Evolutionary conservation across 2,797 vertebrate genomes (phyloP).

Genomic region (Schizopygopsis malacanthus): DNA sequence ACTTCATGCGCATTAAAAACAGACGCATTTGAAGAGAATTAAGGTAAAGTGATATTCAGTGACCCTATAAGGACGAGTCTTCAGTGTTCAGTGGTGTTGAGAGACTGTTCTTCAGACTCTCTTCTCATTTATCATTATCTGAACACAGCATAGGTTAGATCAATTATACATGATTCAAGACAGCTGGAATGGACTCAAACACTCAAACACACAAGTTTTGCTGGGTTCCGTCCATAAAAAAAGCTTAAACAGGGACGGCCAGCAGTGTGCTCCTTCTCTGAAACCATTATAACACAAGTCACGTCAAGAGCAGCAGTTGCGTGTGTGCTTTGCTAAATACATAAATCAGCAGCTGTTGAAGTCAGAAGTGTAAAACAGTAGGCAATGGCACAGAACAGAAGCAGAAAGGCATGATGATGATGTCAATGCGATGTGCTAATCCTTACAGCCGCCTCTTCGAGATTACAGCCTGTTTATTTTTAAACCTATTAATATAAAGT

Average conservation of each 20-base stretch:
- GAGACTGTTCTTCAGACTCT: background rate
- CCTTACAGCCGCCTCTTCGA: conserved; percentile 1
- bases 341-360: conserved; percentile 50
- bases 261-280: conserved; percentile 5
- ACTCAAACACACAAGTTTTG: background rate
- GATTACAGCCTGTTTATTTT: conserved; percentile 42
- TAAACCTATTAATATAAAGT: conserved; percentile 24
- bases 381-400: conserved; percentile 19
- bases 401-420: conserved; percentile 3
- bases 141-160: background rate
- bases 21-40: background rate
- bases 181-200: background rate
- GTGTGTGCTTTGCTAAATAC: conserved; percentile 16
- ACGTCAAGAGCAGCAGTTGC: conserved; percentile 18
- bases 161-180: conserved; percentile 35
- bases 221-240: conserved; percentile 9
- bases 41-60: background rate
- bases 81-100: background rate
- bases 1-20: background rate
- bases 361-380: conserved; percentile 29
- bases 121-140: background rate
- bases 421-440: background rate
- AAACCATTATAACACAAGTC: conserved; percentile 39
- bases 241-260: conserved; percentile 13
- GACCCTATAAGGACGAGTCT: background rate